A percentile compares a stretch with the other conserved stretches of the same genome.
phyloP scores from a whole-genome alignment of 2,797 vertebrate species.

The Halcyon leucocephala region DNA sequence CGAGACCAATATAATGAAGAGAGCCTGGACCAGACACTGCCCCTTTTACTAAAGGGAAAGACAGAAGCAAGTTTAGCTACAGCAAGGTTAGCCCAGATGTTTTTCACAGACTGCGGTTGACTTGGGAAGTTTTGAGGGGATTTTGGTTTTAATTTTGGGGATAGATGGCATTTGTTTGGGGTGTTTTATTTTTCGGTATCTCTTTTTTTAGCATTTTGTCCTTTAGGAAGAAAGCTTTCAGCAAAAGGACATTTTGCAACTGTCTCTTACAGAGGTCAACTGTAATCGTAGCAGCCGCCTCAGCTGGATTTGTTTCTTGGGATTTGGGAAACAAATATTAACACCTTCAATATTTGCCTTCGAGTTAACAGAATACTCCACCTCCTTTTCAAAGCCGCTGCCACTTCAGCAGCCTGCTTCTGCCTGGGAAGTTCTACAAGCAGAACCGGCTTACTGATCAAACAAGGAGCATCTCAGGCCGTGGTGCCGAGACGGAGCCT shows the following conservation, averaged over 20 bases:
- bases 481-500: not conserved
- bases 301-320: not conserved
- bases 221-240: not conserved
- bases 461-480: rapidly evolving
- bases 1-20: not conserved
- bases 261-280: not conserved
- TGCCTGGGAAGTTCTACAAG: not conserved
- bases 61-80: not conserved
- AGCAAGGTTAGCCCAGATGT: not conserved
- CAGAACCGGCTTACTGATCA: not conserved
- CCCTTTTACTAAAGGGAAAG: not conserved
- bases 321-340: not conserved
- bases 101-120: not conserved
- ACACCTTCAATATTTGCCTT: not conserved
- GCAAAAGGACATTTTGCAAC: not conserved
- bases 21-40: not conserved
- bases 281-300: not conserved
- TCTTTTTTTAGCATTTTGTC: not conserved
- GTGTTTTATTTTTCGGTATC: not conserved
- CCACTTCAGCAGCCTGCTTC: not conserved
- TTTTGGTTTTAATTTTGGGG: not conserved
- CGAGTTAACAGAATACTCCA: not conserved
- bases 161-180: not conserved
- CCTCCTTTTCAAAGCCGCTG: not conserved
- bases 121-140: not conserved